Conservation (phyloP, 2,888 invertebrate genomes). For the Eilema caniola region DNA sequence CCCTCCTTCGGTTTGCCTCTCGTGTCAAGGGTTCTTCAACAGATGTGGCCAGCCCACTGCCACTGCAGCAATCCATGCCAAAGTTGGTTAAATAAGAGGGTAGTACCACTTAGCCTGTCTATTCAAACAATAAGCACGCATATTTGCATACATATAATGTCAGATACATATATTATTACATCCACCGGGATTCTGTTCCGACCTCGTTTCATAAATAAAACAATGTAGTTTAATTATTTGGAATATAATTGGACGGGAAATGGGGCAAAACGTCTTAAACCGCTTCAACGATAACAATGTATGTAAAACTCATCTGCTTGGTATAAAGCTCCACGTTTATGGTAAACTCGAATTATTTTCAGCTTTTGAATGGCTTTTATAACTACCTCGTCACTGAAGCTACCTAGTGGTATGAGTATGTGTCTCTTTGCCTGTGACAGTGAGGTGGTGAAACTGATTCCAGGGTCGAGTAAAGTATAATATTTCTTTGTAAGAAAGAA, state of each 20-base stretch:
- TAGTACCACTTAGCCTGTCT: not conserved
- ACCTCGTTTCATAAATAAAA: slow-evolving; percentile 39
- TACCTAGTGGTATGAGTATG: not conserved
- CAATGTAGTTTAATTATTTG: slow-evolving; percentile 33
- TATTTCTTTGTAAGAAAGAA: no score
- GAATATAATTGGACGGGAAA: slow-evolving; percentile 30
- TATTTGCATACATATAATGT: slow-evolving; percentile 18
- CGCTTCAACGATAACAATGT: slow-evolving; percentile 12
- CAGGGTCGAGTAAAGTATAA: not conserved
- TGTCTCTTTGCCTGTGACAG: not conserved
- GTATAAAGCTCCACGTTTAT: not conserved
- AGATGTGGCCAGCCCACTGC: no score
- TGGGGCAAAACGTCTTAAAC: slow-evolving; percentile 5
- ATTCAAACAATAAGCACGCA: not conserved
- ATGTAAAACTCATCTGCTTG: slow-evolving; percentile 15
- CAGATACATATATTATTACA: slow-evolving; percentile 15
- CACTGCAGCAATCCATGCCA: no score
- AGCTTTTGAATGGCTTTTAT: not conserved
- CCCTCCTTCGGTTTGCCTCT: no score
- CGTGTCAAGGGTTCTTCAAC: no score
- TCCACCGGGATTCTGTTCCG: slow-evolving; percentile 22
- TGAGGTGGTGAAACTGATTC: not conserved
- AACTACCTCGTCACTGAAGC: not conserved
- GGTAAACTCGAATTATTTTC: not conserved
- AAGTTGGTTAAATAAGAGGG: no score